Percentiles rank a stretch among this genome's conserved stretches.
Evolutionary conservation across 1,140 invertebrate genomes (phyloP).

Genomic region (Penaeus chinensis): DNA sequence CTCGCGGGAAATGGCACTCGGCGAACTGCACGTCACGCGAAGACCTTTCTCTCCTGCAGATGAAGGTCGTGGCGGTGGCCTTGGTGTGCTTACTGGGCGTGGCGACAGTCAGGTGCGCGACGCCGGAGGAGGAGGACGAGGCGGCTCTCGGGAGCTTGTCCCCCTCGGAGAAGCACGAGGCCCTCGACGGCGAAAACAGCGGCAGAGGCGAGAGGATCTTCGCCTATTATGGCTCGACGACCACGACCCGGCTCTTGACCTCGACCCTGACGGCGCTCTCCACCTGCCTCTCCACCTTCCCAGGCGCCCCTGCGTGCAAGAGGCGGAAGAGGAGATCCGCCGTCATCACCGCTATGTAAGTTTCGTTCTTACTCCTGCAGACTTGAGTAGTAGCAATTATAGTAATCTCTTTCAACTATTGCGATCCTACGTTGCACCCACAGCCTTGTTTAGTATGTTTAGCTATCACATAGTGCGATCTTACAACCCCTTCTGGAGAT

Average conservation of each 20-base stretch:
- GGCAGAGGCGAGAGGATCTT: background rate
- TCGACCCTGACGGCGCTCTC: constrained; percentile 10
- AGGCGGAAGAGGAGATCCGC: constrained; percentile 36
- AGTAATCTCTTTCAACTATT: too few relatives aligned
- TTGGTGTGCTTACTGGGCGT: background rate
- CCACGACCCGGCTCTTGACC: constrained; percentile 11
- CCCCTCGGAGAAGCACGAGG: background rate
- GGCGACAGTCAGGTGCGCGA: background rate
- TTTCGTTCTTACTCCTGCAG: background rate
- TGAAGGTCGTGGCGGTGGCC: constrained; percentile 8
- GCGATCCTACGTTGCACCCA: too few relatives aligned
- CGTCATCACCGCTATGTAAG: constrained; percentile 1
- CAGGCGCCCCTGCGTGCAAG: background rate
- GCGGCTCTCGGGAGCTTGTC: background rate
- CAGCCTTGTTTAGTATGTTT: too few relatives aligned
- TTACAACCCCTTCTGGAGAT: too few relatives aligned
- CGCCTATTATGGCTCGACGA: constrained; percentile 20
- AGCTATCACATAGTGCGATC: too few relatives aligned
- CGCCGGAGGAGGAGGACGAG: background rate
- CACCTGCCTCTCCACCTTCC: constrained; percentile 27
- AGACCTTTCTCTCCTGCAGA: background rate
- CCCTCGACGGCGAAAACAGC: too few relatives aligned
- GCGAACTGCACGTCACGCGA: too few relatives aligned
- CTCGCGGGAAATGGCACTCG: too few relatives aligned
- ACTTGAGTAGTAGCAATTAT: too few relatives aligned